Evolutionary conservation across 2,888 invertebrate genomes (phyloP).

Genomic region (Ennomos fuscantarius): DNA sequence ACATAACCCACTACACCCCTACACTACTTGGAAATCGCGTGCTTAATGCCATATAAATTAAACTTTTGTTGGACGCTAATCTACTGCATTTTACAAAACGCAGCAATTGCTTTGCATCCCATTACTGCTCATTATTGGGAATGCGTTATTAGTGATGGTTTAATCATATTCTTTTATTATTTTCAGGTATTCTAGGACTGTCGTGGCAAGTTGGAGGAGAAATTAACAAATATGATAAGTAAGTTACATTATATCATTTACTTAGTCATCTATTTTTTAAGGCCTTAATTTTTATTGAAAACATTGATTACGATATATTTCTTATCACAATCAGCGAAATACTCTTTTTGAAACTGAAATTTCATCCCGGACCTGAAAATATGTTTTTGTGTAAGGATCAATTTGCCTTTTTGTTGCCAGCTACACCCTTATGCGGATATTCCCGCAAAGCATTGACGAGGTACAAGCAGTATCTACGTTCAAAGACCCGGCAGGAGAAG

Average conservation of each 20-base stretch:
- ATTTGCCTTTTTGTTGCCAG: conserved; percentile 49
- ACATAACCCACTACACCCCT: too few species aligned
- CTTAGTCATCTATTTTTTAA: too few species aligned
- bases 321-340: too few species aligned
- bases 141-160: background rate
- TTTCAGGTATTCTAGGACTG: conserved; percentile 60
- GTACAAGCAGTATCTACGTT: conserved; percentile 50
- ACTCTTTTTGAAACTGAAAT: too few species aligned
- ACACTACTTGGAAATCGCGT: too few species aligned
- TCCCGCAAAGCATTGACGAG: conserved; percentile 53
- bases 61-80: too few species aligned
- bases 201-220: conserved; percentile 53
- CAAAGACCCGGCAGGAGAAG: conserved; percentile 48
- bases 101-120: background rate
- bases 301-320: too few species aligned
- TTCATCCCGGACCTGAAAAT: too few species aligned
- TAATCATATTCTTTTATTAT: conserved; percentile 18
- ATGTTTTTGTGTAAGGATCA: too few species aligned
- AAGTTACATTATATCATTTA: conserved; percentile 37
- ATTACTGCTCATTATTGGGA: background rate
- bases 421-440: conserved; percentile 61
- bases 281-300: too few species aligned
- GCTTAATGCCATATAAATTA: too few species aligned
- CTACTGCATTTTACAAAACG: too few species aligned
- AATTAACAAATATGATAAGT: conserved; percentile 64